A percentile compares a stretch with the other conserved stretches of the same genome.
phyloP scores from a whole-genome alignment of 2,888 invertebrate species.

The Dryococelus australis region DNA sequence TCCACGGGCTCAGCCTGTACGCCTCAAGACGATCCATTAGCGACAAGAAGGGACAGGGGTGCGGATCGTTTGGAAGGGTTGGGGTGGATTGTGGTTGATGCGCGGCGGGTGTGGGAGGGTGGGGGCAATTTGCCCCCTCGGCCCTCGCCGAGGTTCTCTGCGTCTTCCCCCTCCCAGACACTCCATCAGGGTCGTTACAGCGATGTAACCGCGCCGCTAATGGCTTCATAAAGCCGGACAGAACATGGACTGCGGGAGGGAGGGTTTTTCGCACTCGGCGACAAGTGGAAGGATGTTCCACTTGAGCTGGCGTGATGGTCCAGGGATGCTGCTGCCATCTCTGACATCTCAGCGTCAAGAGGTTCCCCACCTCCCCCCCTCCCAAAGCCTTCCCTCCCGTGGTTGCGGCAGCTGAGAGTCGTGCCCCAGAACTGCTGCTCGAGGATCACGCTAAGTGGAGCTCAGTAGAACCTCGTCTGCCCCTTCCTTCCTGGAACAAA shows the following conservation, averaged over 20 bases:
- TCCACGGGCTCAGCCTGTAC: too few relatives aligned
- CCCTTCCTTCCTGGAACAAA: too few relatives aligned
- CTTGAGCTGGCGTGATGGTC: background rate
- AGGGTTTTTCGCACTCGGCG: background rate
- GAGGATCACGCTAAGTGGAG: too few relatives aligned
- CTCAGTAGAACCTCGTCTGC: too few relatives aligned
- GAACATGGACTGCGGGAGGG: background rate
- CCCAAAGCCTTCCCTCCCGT: too few relatives aligned
- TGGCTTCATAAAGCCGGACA: background rate
- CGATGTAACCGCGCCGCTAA: background rate
- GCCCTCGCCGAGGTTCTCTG: background rate
- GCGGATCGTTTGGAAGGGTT: background rate
- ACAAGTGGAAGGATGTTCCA: background rate
- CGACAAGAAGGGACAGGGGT: background rate
- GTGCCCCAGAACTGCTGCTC: too few relatives aligned
- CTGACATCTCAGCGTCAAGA: background rate
- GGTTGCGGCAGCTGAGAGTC: too few relatives aligned
- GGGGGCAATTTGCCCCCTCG: background rate
- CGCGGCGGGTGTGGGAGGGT: background rate
- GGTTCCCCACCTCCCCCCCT: background rate
- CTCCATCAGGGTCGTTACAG: conserved; percentile 1
- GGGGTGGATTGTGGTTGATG: too few relatives aligned
- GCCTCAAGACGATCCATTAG: conserved; percentile 6
- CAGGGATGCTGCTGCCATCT: background rate
- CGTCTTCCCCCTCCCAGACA: background rate